Conservation (phyloP, 2,888 invertebrate genomes). For the Habrosyne pyritoides region DNA sequence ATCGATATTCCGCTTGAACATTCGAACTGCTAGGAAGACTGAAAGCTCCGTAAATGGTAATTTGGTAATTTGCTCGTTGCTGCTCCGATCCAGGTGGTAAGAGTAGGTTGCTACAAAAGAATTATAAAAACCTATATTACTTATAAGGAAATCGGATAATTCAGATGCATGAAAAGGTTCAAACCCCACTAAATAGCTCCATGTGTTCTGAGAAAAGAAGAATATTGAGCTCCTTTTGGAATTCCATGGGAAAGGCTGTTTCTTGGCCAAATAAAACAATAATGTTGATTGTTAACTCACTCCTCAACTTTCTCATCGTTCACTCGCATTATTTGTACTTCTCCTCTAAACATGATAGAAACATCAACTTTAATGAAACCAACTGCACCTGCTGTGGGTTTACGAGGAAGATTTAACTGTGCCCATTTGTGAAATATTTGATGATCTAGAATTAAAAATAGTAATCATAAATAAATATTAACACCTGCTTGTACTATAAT, state of each 20-base stretch:
- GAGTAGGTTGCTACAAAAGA: constrained; percentile 85
- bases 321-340: constrained; percentile 81
- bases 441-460: constrained; percentile 83
- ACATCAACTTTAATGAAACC: constrained; percentile 94
- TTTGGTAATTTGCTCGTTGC: constrained; percentile 79
- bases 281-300: constrained; percentile 36
- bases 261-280: constrained; percentile 23
- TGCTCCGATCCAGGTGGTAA: constrained; percentile 84
- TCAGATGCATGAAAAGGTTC: too few relatives aligned
- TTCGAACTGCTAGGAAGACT: constrained; percentile 50
- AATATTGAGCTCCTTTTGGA: too few relatives aligned
- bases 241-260: too few relatives aligned
- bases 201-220: too few relatives aligned
- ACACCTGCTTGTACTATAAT: background rate
- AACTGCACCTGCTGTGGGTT: constrained; percentile 80
- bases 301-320: constrained; percentile 43
- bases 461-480: background rate
- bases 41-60: constrained; percentile 81
- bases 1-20: constrained; percentile 40
- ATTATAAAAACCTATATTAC: too few relatives aligned
- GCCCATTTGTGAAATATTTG: constrained; percentile 95
- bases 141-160: too few relatives aligned
- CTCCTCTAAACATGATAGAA: constrained; percentile 88
- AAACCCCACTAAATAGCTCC: too few relatives aligned
- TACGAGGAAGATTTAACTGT: constrained; percentile 87